These are phyloP conservation scores for Archilochus colubris DNA, from an alignment of 2,113 vertebrate species.

Conservation along the genomic window DNA sequence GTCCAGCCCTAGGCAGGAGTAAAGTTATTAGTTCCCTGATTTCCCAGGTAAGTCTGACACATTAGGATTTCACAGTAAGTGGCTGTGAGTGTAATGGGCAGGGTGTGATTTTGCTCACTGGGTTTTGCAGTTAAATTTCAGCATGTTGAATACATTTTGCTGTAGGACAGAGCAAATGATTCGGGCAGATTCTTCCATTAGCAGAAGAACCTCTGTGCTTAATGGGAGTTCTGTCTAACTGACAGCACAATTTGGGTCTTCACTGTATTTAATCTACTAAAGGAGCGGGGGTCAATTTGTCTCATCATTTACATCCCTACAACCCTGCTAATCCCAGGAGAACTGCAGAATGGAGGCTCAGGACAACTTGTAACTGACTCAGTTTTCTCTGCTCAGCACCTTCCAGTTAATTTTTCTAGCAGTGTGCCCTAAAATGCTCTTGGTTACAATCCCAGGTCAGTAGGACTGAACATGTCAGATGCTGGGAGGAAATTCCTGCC, in stretches of 20 bases:
- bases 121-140: constrained; percentile 53
- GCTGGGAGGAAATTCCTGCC: neutral
- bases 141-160: constrained; percentile 59
- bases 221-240: constrained; percentile 39
- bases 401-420: neutral
- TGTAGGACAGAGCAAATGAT: constrained; percentile 58
- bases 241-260: constrained; percentile 30
- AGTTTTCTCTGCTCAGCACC: neutral
- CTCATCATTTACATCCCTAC: constrained; percentile 50
- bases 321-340: constrained; percentile 13
- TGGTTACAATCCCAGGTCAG: neutral
- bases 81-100: constrained; percentile 63
- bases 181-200: neutral
- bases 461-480: neutral
- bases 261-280: constrained; percentile 28
- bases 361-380: neutral
- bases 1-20: constrained; percentile 69
- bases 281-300: constrained; percentile 21
- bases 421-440: neutral
- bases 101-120: constrained; percentile 50
- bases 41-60: constrained; percentile 63
- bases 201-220: constrained; percentile 31
- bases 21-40: constrained; percentile 69
- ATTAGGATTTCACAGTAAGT: constrained; percentile 64
- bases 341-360: neutral